phyloP scores from a whole-genome alignment of 1,140 invertebrate species.

The Camponotus floridanus region DNA sequence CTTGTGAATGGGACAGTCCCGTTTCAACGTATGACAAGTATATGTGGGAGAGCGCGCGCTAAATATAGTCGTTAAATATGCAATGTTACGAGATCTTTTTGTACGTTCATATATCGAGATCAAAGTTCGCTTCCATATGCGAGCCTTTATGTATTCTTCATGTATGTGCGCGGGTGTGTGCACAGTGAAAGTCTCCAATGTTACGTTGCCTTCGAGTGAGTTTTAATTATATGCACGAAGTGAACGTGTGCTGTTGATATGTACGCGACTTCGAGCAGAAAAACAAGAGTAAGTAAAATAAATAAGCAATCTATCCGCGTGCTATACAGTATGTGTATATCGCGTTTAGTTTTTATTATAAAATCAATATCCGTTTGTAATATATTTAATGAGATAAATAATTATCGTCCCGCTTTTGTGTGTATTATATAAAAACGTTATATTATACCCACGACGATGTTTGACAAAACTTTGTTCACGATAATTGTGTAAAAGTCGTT shows the following conservation, averaged over 20 bases:
- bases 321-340: not conserved
- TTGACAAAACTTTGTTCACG: not conserved
- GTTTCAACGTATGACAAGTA: not conserved
- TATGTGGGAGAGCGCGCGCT: not conserved
- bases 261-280: conserved; percentile 25
- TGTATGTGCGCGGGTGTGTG: conserved; percentile 19
- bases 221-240: not conserved
- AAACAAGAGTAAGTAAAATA: conserved; percentile 42
- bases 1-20: not conserved
- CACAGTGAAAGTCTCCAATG: conserved; percentile 37
- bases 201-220: conserved; percentile 10
- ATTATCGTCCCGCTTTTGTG: not conserved
- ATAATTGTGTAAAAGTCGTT: not conserved
- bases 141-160: not conserved
- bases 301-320: conserved; percentile 6
- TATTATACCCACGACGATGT: not conserved
- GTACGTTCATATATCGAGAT: not conserved
- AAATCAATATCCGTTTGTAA: conserved; percentile 20
- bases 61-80: not conserved
- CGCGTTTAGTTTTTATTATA: not conserved
- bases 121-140: not conserved
- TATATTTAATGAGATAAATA: conserved; percentile 19
- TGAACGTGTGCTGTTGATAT: conserved; percentile 17
- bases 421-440: not conserved
- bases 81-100: not conserved